These are phyloP conservation scores for Germaria angustata DNA, from an alignment of 2,888 invertebrate genomes.

Conservation along the genomic window DNA sequence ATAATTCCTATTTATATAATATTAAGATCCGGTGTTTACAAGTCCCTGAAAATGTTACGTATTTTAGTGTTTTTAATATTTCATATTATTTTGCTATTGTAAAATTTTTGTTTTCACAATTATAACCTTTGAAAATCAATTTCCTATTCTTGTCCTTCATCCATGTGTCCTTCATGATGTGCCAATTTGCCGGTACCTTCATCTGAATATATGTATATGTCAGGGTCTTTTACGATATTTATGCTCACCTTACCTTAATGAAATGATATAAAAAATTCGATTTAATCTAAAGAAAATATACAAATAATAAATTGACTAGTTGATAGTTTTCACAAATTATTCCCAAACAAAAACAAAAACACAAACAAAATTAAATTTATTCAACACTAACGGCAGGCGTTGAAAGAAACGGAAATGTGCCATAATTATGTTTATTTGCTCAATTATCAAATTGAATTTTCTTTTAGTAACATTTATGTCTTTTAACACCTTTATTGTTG, in stretches of 20 bases:
- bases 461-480: slow-evolving; percentile 6
- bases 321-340: not conserved
- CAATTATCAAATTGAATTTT: slow-evolving; percentile 14
- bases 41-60: too few relatives aligned
- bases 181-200: too few relatives aligned
- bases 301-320: not conserved
- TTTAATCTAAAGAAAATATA: not conserved
- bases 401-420: slow-evolving; percentile 26
- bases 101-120: too few relatives aligned
- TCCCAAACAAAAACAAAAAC: too few relatives aligned
- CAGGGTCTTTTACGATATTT: not conserved
- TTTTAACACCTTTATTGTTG: slow-evolving; percentile 46
- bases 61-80: too few relatives aligned
- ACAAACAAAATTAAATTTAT: not conserved
- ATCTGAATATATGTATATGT: too few relatives aligned
- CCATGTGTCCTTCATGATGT: not conserved
- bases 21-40: too few relatives aligned
- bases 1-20: too few relatives aligned
- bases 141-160: too few relatives aligned
- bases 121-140: too few relatives aligned
- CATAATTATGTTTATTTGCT: slow-evolving; percentile 35
- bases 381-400: slow-evolving; percentile 14
- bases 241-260: not conserved
- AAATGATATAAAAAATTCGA: not conserved
- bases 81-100: too few relatives aligned